Percentiles rank a stretch among this genome's conserved stretches.
phyloP scores from a whole-genome alignment of 2,888 invertebrate species.

The Ophion slaviceki region DNA sequence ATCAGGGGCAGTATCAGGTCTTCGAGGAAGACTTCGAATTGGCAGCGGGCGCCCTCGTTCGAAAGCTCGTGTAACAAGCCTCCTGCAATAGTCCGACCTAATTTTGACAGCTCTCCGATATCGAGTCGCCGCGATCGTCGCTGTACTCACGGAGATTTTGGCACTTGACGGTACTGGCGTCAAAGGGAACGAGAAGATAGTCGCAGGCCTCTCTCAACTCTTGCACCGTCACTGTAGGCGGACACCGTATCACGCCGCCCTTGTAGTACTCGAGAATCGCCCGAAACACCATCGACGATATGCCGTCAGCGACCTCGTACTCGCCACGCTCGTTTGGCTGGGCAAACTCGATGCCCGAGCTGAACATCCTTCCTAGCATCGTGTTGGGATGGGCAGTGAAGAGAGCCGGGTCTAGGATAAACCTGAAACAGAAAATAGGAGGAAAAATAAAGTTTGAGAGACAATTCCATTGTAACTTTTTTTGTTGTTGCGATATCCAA shows the following conservation, averaged over 20 bases:
- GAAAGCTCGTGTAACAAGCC: slow-evolving; percentile 98
- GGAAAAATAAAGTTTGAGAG: neutral
- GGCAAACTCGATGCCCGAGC: slow-evolving; percentile 95
- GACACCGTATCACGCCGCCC: slow-evolving; percentile 95
- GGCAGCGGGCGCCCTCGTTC: slow-evolving; percentile 99
- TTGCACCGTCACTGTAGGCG: slow-evolving; percentile 97
- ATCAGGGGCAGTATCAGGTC: slow-evolving; percentile 97
- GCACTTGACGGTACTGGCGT: slow-evolving; percentile 97
- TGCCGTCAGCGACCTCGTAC: slow-evolving; percentile 98
- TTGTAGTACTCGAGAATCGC: slow-evolving; percentile 98
- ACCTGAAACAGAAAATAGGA: slow-evolving; percentile 79
- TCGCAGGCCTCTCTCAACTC: slow-evolving; percentile 99
- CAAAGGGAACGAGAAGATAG: slow-evolving; percentile 98
- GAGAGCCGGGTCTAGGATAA: slow-evolving; percentile 96
- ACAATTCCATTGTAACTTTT: too few relatives aligned
- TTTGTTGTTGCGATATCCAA: too few relatives aligned
- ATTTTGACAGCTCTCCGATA: slow-evolving; percentile 9
- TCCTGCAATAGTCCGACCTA: slow-evolving; percentile 84
- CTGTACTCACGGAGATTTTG: slow-evolving; percentile 93
- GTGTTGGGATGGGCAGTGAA: slow-evolving; percentile 98
- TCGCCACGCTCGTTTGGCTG: slow-evolving; percentile 98
- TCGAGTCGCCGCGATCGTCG: neutral
- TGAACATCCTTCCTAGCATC: slow-evolving; percentile 99
- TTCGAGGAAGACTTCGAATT: slow-evolving; percentile 98
- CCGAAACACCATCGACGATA: slow-evolving; percentile 97